Conservation (phyloP, 2,797 vertebrate genomes). For the Ctenosaura bakeri region DNA sequence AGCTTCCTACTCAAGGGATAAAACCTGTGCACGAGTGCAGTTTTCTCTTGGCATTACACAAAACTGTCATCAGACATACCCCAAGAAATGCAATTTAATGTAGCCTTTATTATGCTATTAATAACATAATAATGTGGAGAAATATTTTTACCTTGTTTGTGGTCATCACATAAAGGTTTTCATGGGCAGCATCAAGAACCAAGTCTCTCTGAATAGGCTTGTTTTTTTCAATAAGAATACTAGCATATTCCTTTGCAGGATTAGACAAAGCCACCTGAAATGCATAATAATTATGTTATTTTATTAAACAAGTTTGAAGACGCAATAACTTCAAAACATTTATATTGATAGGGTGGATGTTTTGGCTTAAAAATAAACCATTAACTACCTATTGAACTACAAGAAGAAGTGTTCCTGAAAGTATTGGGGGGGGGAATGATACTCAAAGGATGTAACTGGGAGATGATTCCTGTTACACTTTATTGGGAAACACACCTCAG, state of each 20-base stretch:
- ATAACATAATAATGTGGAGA: not conserved
- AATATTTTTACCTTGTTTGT: constrained; percentile 87
- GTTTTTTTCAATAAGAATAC: constrained; percentile 80
- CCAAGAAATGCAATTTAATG: not conserved
- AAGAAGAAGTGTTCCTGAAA: not conserved
- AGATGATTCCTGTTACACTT: too few species aligned
- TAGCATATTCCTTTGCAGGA: constrained; percentile 81
- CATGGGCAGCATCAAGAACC: constrained; percentile 86
- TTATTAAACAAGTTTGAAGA: not conserved
- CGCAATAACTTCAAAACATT: not conserved
- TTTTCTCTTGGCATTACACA: constrained; percentile 9
- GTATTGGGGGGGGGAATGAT: not conserved
- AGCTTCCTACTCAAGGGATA: not conserved
- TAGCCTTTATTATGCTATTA: not conserved
- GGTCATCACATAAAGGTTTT: constrained; percentile 92
- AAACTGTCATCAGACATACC: not conserved
- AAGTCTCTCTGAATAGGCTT: constrained; percentile 90
- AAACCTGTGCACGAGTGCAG: not conserved
- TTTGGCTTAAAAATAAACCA: constrained; percentile 22
- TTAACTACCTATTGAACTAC: not conserved
- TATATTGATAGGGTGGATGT: not conserved
- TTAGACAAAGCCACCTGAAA: constrained; percentile 86
- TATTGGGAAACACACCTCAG: too few species aligned
- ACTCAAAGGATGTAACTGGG: too few species aligned
- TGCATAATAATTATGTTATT: not conserved